Base-by-base conservation (phyloP, 2,888 invertebrate genomes). In the Hyposoter dolosus region DNA sequence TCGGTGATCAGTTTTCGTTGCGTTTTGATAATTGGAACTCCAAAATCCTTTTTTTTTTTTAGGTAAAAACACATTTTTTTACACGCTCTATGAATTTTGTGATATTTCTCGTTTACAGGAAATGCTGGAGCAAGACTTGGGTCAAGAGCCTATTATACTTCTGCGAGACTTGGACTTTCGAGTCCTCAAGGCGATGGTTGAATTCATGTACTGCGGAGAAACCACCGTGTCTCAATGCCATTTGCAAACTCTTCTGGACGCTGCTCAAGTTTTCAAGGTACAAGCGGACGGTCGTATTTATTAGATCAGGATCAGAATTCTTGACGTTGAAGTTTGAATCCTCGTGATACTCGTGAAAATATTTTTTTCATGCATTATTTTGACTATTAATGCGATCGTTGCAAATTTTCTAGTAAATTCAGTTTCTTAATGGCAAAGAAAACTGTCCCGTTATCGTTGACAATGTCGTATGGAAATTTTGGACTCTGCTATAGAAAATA, bases 121-220 rank as follows among this genome's bases (percentile, higher is more conserved):
- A 89, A 94, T 94, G 89, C 90, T 94, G 56, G 93, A 94, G 87
- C 93, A 94, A 89, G 94, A 95, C 91, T 92, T 95, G 81, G 95
- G 94, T 43, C 93, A 94, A 86, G 94, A 95, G 89, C 95, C 95
- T 78, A 90, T 94, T 84, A 94, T 95, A 91, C 93, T 95, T 84
- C 92, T 97, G 86, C 95, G 96, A 89, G 97, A 97, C 91, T 95
- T 97, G 95, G 95, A 96, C 91, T 97, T 97, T 93, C 95, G 95
- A 89, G 96, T 97, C 45, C 94, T 97, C 84, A 97, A 96, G 93
- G 96, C 96, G 71, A 95, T 97, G 85, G 96, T 97, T 47, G 97
- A 97, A 93, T 97, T 97, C 90, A 97, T 97, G 96, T 97, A 97
- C 91, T 97, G 96, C 90, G 97, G 97, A 1, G 96, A 97, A 94